phyloP scores from a whole-genome alignment of 35 echinoderm and acorn worm genomes.

The Heliocidaris erythrogramma region DNA sequence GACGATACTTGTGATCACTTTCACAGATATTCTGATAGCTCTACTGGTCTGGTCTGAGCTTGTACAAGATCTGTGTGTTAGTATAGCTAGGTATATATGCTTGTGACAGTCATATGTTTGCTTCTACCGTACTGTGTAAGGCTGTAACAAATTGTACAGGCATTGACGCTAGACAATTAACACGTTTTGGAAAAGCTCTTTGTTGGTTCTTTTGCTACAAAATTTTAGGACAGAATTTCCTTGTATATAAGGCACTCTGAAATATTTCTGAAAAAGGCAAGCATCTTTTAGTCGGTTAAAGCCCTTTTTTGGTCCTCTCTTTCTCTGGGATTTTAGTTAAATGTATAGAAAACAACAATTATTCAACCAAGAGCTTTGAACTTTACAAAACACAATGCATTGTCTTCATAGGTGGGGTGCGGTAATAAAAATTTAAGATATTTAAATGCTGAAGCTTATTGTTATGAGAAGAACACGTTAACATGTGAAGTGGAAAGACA shows the following conservation, averaged over 20 bases:
- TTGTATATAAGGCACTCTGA: background rate
- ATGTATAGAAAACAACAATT: background rate
- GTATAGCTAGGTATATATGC: background rate
- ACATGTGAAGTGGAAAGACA: background rate
- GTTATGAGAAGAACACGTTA: background rate
- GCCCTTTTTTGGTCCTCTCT: no score
- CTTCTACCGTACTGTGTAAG: background rate
- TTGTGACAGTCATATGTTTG: background rate
- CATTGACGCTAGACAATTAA: no score
- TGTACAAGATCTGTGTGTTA: background rate
- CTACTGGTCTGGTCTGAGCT: background rate
- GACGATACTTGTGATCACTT: slow-evolving; percentile 29
- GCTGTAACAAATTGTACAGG: background rate
- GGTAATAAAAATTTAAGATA: no score
- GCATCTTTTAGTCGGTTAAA: no score
- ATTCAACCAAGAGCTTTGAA: background rate
- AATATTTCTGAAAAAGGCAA: background rate
- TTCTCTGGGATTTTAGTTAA: background rate
- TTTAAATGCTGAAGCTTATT: background rate
- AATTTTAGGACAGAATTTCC: background rate
- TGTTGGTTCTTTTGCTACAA: background rate
- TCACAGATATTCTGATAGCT: slow-evolving; percentile 15
- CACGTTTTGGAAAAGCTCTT: background rate
- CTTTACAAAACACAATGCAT: background rate
- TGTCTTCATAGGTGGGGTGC: no score